phyloP scores from a whole-genome alignment of 1,140 invertebrate genomes.

The Uloborus diversus region DNA sequence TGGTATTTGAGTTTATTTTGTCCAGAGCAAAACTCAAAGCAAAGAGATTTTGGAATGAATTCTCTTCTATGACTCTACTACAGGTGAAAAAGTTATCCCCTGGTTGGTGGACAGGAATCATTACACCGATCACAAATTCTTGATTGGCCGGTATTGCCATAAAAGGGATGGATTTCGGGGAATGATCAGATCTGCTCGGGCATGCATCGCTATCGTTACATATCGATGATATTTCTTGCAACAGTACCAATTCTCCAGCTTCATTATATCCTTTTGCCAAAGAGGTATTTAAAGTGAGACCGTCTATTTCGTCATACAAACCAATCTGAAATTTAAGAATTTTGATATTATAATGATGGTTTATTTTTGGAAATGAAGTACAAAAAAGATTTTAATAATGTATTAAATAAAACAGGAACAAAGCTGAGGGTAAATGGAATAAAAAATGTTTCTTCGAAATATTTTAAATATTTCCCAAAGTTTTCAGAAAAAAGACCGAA shows the following conservation, averaged over 20 bases:
- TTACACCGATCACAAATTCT: slow-evolving; percentile 60
- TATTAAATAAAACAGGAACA: too few relatives aligned
- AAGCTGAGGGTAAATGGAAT: too few relatives aligned
- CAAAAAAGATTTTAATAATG: too few relatives aligned
- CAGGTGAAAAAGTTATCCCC: slow-evolving; percentile 61
- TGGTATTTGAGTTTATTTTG: slow-evolving; percentile 58
- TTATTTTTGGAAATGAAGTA: too few relatives aligned
- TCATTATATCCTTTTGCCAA: slow-evolving; percentile 58
- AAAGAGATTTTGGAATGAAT: slow-evolving; percentile 60
- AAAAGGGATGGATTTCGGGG: background rate
- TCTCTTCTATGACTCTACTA: slow-evolving; percentile 57
- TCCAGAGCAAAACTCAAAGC: slow-evolving; percentile 61
- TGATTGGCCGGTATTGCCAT: slow-evolving; percentile 59
- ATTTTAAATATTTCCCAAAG: too few relatives aligned
- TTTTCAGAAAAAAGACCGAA: too few relatives aligned
- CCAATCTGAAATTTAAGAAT: slow-evolving; percentile 49
- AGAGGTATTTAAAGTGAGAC: slow-evolving; percentile 56
- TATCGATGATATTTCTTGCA: slow-evolving; percentile 58
- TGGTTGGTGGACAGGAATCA: slow-evolving; percentile 60
- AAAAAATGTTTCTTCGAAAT: too few relatives aligned
- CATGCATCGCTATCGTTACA: slow-evolving; percentile 52
- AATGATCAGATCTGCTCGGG: background rate
- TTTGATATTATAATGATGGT: too few relatives aligned
- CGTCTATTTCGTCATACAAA: slow-evolving; percentile 54
- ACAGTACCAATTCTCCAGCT: slow-evolving; percentile 43